phyloP scores from a whole-genome alignment of 2,113 vertebrate genomes.

The Triplophysa rosa region DNA sequence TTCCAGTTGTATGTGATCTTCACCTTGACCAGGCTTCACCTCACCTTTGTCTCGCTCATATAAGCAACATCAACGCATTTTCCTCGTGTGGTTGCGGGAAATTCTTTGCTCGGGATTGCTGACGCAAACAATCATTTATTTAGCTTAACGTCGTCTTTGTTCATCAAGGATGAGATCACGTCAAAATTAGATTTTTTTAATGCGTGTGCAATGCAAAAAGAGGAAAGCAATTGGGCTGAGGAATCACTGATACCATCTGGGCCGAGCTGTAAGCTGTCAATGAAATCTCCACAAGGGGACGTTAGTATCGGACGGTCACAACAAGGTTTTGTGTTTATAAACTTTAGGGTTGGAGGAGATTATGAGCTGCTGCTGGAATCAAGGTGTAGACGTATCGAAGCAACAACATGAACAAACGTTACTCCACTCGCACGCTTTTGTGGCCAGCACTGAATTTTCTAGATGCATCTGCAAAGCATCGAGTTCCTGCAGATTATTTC shows the following conservation, averaged over 20 bases:
- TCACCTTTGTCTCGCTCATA: constrained; percentile 39
- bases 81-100: constrained; percentile 28
- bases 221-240: too few relatives aligned
- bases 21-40: constrained; percentile 46
- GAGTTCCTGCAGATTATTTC: too few relatives aligned
- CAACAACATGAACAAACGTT: too few relatives aligned
- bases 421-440: too few relatives aligned
- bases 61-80: constrained; percentile 24
- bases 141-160: not conserved
- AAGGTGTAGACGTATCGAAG: not conserved
- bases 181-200: too few relatives aligned
- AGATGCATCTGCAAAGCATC: too few relatives aligned
- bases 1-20: constrained; percentile 39
- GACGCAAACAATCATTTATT: constrained; percentile 17
- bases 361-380: constrained; percentile 39
- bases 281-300: constrained; percentile 30
- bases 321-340: constrained; percentile 52
- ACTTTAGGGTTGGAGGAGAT: constrained; percentile 36
- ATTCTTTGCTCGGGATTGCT: constrained; percentile 22
- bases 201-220: too few relatives aligned
- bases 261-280: not conserved
- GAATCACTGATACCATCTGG: not conserved
- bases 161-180: not conserved
- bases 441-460: too few relatives aligned
- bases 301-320: not conserved